Conservation (phyloP, 2,888 invertebrate genomes). For the Hylaea fasciaria region DNA sequence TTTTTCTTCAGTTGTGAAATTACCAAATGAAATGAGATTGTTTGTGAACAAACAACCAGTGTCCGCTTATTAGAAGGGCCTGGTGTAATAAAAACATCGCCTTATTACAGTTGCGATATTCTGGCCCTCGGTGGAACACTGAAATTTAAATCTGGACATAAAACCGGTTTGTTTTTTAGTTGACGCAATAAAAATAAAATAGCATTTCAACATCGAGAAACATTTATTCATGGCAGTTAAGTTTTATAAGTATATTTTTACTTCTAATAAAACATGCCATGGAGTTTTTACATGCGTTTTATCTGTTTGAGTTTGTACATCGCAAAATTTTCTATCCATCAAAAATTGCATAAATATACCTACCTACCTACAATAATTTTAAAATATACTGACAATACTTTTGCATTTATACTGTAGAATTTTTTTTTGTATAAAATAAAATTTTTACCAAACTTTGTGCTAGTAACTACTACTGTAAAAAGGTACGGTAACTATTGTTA, state of each 20-base stretch:
- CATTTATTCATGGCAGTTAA: slow-evolving; percentile 60
- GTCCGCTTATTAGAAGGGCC: slow-evolving; percentile 79
- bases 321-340: not conserved
- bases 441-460: too few relatives aligned
- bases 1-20: slow-evolving; percentile 66
- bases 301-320: slow-evolving; percentile 7
- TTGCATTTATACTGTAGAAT: too few relatives aligned
- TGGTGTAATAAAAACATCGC: slow-evolving; percentile 79
- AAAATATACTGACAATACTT: too few relatives aligned
- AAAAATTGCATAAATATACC: not conserved
- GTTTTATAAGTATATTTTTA: slow-evolving; percentile 52
- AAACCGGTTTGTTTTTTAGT: slow-evolving; percentile 75
- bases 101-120: slow-evolving; percentile 69
- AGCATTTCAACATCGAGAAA: slow-evolving; percentile 62
- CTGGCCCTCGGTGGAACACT: slow-evolving; percentile 57
- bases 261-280: slow-evolving; percentile 28
- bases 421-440: too few relatives aligned
- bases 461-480: too few relatives aligned
- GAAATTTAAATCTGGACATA: slow-evolving; percentile 77
- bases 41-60: slow-evolving; percentile 77
- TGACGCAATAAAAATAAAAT: slow-evolving; percentile 73
- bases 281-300: slow-evolving; percentile 6
- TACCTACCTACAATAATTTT: too few relatives aligned
- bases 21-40: slow-evolving; percentile 69
- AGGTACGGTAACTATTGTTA: too few relatives aligned